Conservation (phyloP, 2,113 vertebrate genomes). For the Hylia prasina region DNA sequence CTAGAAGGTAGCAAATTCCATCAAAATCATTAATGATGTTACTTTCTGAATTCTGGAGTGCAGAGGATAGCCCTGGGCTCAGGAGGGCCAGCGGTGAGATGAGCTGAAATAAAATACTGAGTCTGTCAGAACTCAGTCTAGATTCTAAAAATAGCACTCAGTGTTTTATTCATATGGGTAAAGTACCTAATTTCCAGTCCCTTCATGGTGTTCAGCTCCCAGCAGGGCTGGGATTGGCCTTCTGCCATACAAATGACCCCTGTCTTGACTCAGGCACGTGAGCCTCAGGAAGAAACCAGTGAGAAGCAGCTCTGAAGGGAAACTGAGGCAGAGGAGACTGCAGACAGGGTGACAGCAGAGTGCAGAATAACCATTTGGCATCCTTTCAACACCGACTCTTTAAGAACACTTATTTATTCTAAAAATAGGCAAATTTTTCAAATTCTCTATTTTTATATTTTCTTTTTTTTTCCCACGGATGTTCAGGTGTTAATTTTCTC, state of each 20-base stretch:
- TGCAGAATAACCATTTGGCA: neutral
- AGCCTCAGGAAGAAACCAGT: neutral
- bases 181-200: constrained; percentile 4
- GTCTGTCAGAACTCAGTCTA: neutral
- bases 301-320: neutral
- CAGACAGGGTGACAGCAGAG: neutral
- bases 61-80: neutral
- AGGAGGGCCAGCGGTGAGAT: neutral
- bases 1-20: constrained; percentile 15
- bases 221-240: neutral
- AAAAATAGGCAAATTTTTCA: neutral
- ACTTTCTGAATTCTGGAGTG: neutral
- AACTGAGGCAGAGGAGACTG: neutral
- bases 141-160: neutral
- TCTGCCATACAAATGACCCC: neutral
- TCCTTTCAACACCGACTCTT: neutral
- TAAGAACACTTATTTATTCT: neutral
- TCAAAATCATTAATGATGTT: constrained; percentile 6
- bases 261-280: neutral
- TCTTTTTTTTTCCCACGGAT: fast-evolving
- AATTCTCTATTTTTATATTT: neutral
- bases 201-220: neutral
- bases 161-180: constrained; percentile 16
- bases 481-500: neutral
- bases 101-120: neutral